Evolutionary conservation across 2,888 invertebrate species (phyloP).

Genomic region (Ariolimax columbianus): DNA sequence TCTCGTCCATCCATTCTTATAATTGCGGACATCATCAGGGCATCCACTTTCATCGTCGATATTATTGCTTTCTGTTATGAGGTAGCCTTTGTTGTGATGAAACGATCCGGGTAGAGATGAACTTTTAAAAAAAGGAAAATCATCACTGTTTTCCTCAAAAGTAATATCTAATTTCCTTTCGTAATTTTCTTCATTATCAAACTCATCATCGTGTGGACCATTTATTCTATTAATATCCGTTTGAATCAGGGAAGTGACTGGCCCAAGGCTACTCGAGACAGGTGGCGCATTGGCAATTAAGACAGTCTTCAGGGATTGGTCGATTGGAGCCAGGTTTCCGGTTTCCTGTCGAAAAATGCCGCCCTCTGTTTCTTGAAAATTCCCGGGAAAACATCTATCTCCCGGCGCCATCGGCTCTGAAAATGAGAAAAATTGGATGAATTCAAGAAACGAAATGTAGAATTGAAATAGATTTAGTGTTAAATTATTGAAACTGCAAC

Average conservation of each 20-base stretch:
- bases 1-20: background rate
- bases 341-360: conserved; percentile 40
- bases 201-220: conserved; percentile 11
- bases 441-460: conserved; percentile 17
- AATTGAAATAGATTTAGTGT: conserved; percentile 32
- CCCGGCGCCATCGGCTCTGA: conserved; percentile 13
- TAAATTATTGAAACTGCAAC: conserved; percentile 34
- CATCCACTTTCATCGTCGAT: background rate
- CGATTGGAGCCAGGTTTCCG: conserved; percentile 39
- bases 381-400: conserved; percentile 12
- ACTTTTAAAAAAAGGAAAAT: background rate
- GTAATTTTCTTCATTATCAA: conserved; percentile 9
- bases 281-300: conserved; percentile 15
- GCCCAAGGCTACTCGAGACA: conserved; percentile 27
- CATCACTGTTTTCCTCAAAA: background rate
- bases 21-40: background rate
- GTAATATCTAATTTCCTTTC: conserved; percentile 23
- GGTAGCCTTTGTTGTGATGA: background rate
- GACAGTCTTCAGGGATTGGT: conserved; percentile 12
- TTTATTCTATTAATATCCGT: conserved; percentile 44
- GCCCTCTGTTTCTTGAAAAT: conserved; percentile 19
- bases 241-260: conserved; percentile 20
- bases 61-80: background rate
- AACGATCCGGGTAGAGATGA: background rate
- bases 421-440: background rate